Conservation (phyloP, 2,797 vertebrate genomes). For the Craterocephalus amniculus region DNA sequence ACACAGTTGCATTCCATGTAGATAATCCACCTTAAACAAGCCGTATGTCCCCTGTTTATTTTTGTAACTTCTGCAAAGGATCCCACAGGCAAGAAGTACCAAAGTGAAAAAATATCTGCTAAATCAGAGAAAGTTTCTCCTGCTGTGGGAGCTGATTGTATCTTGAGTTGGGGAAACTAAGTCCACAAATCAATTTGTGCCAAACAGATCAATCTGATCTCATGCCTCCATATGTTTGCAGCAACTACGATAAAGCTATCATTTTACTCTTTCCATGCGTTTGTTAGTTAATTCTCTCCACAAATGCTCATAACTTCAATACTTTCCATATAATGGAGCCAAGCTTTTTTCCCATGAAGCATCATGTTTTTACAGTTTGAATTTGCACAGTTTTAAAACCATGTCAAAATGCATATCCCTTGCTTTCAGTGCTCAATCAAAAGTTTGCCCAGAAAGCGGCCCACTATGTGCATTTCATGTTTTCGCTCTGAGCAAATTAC, state of each 20-base stretch:
- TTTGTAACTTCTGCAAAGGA: constrained; percentile 19
- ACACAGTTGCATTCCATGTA: constrained; percentile 16
- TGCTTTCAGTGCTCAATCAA: background rate
- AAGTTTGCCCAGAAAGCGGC: background rate
- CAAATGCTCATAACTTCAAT: constrained; percentile 6
- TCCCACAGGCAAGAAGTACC: constrained; percentile 42
- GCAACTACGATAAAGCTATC: constrained; percentile 43
- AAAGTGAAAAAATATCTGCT: constrained; percentile 53
- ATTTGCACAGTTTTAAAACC: constrained; percentile 17
- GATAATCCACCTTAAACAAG: constrained; percentile 21
- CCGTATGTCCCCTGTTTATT: constrained; percentile 22
- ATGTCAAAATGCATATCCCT: constrained; percentile 2
- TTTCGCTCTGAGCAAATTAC: constrained; percentile 32
- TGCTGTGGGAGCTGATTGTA: constrained; percentile 62
- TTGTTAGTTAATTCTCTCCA: constrained; percentile 13
- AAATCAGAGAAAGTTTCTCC: constrained; percentile 59
- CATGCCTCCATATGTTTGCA: constrained; percentile 40
- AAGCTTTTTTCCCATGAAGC: background rate
- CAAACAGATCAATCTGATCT: constrained; percentile 37
- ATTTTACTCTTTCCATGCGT: constrained; percentile 22
- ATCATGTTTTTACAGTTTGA: background rate
- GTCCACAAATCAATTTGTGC: constrained; percentile 67
- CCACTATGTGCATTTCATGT: constrained; percentile 14
- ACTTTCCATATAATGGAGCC: background rate
- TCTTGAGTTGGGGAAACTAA: constrained; percentile 59